Conservation (phyloP, 1,140 invertebrate genomes). For the Diachasma alloeum region DNA sequence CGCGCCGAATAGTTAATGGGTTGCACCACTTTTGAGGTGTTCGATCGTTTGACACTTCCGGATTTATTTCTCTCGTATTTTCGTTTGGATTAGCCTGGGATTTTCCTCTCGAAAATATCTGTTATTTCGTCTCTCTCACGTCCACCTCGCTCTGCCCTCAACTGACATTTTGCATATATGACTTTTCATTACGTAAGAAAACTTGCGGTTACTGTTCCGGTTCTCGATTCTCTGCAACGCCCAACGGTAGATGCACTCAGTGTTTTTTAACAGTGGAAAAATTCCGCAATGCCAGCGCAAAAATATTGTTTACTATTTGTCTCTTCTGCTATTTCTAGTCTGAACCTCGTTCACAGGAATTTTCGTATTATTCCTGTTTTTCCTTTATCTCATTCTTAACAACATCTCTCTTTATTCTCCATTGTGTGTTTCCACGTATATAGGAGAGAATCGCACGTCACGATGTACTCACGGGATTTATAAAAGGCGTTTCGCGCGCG, state of each 20-base stretch:
- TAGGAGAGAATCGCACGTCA: neutral
- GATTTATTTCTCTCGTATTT: neutral
- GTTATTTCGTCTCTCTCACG: neutral
- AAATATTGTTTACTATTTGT: neutral
- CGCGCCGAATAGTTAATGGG: neutral
- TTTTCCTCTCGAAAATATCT: neutral
- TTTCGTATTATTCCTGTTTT: slow-evolving; percentile 17
- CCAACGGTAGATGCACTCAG: neutral
- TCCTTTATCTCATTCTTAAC: slow-evolving; percentile 13
- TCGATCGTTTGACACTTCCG: neutral
- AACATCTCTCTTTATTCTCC: slow-evolving; percentile 19
- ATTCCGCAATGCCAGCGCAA: neutral
- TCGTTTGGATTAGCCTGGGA: neutral
- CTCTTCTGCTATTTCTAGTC: neutral
- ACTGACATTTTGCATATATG: neutral
- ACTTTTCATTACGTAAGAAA: slow-evolving; percentile 1
- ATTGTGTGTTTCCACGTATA: neutral
- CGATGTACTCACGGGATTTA: neutral
- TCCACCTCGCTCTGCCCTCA: neutral
- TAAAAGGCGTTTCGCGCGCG: slow-evolving; percentile 5
- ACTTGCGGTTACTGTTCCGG: neutral
- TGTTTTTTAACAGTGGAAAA: neutral
- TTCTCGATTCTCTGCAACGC: neutral
- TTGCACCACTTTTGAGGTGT: neutral
- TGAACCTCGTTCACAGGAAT: neutral